Base-by-base conservation (phyloP, 2,888 invertebrate species). In the Campoletis raptor region DNA sequence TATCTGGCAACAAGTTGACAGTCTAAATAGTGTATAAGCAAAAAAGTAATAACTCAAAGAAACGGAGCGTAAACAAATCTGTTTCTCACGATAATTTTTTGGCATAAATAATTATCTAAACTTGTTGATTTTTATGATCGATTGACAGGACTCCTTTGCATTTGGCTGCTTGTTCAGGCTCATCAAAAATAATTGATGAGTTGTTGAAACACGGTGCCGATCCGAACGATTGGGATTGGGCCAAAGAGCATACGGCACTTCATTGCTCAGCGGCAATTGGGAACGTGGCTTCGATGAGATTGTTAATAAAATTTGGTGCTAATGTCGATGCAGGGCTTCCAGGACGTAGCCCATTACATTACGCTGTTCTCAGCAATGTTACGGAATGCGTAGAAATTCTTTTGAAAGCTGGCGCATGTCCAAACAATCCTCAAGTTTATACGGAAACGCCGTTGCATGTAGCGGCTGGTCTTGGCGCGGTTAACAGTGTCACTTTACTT, bases 401-500 rank as follows among this genome's bases (percentile, higher is more conserved):
- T 87, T 94, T 98, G 77, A 96, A 96, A 89, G 96, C 96, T 88
- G 97, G 98, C 72, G 98, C 98, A 4, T 96, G 96, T 92, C 97
- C 98, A 37, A 98, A 98, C 92, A 97, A 97, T 82, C 97, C 97
- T 40, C 98, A 98, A 95, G 96, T 97, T 48, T 98, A 97, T 92
- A 97, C 97, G 9, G 98, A 98, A 94, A 97, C 98, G 0, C 98
- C 98, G 0, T 94, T 98, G 37, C 98, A 98, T 91, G 97, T 97
- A 40, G 98, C 98, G 8, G 97, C 97, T 18, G 96, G 97, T 8
- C 94, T 97, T 67, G 98, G 98, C 0, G 96, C 96, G 54, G 95
- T 96, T 0, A 95, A 95, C 64, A 97, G 96, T 93, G 96, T 97
- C 54, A 96, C 96, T 93, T 94, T 98, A 87, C 95, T 98, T 36